Evolutionary conservation across 2,797 vertebrate species (phyloP).

Genomic region (Acestrorhynchus altus): DNA sequence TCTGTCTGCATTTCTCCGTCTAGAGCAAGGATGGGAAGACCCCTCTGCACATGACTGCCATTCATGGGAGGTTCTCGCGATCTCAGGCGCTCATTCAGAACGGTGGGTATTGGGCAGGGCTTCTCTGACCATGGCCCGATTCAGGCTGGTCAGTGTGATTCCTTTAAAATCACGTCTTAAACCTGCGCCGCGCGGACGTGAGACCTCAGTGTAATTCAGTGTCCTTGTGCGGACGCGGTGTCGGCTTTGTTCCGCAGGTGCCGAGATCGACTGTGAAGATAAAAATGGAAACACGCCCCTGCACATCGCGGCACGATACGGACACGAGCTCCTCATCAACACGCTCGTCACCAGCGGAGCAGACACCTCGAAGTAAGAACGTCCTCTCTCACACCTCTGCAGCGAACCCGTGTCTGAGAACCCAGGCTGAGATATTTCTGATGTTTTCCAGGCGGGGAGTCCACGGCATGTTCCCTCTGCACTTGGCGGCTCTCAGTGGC

Average conservation of each 20-base stretch:
- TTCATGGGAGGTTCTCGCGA: slow-evolving; percentile 96
- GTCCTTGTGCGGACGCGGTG: not conserved
- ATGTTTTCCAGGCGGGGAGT: slow-evolving; percentile 85
- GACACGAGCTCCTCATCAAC: slow-evolving; percentile 97
- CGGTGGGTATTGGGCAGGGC: slow-evolving; percentile 76
- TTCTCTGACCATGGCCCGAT: not conserved
- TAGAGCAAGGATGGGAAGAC: slow-evolving; percentile 99
- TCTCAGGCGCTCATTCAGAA: slow-evolving; percentile 98
- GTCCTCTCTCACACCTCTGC: not conserved
- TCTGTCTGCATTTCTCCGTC: slow-evolving; percentile 16
- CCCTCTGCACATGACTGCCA: slow-evolving; percentile 97
- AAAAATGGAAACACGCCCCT: slow-evolving; percentile 97
- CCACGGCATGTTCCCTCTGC: slow-evolving; percentile 99
- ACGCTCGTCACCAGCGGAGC: slow-evolving; percentile 96
- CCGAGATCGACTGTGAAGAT: slow-evolving; percentile 98
- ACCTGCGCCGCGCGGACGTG: no score
- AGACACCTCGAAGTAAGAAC: slow-evolving; percentile 93
- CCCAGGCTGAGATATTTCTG: not conserved
- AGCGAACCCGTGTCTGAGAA: not conserved
- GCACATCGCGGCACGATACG: slow-evolving; percentile 96
- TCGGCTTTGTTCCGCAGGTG: slow-evolving; percentile 76
- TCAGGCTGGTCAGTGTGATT: no score
- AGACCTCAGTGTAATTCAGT: not conserved
- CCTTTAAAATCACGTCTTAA: not conserved
- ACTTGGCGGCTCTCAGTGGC: slow-evolving; percentile 96